Percentiles rank a stretch among this genome's conserved stretches.
These are phyloP conservation scores for Encarsia formosa DNA, from an alignment of 2,888 invertebrate species.

Conservation along the genomic window DNA sequence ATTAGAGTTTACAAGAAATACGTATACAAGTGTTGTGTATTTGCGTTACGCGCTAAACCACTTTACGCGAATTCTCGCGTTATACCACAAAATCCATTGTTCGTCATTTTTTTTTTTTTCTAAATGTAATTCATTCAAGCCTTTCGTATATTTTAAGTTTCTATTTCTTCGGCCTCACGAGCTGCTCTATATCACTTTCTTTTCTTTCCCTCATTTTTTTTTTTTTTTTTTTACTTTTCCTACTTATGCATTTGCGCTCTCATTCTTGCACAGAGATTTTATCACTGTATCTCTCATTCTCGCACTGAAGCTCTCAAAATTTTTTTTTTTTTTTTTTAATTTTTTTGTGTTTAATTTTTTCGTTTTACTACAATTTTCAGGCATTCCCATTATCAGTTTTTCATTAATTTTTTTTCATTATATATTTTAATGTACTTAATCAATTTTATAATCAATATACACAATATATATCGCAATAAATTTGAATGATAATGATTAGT, in stretches of 20 bases:
- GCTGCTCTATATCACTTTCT: slow-evolving; percentile 8
- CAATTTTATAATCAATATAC: slow-evolving; percentile 45
- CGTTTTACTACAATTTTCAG: slow-evolving; percentile 6
- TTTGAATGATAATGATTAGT: slow-evolving; percentile 49
- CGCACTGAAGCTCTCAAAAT: slow-evolving; percentile 11
- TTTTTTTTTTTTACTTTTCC: slow-evolving; percentile 6
- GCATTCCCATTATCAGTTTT: no score
- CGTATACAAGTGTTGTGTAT: slow-evolving; percentile 67
- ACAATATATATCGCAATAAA: slow-evolving; percentile 46
- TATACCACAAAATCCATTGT: slow-evolving; percentile 23
- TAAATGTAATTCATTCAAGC: slow-evolving; percentile 19
- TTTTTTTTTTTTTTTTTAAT: slow-evolving; percentile 13
- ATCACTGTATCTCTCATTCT: slow-evolving; percentile 28
- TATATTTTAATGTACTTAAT: slow-evolving; percentile 33
- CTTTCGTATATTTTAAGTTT: slow-evolving; percentile 4
- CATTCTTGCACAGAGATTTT: slow-evolving; percentile 29
- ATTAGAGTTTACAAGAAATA: slow-evolving; percentile 64
- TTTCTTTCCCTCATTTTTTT: slow-evolving; percentile 12
- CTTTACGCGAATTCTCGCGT: slow-evolving; percentile 21
- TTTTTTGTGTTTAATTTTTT: no score
- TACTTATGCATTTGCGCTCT: slow-evolving; percentile 5
- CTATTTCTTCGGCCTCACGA: not conserved
- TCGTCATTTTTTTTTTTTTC: slow-evolving; percentile 8
- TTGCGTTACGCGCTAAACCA: slow-evolving; percentile 29
- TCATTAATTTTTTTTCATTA: slow-evolving; percentile 23